These are phyloP conservation scores for Paratrypauchen microcephalus DNA, from an alignment of 2,797 vertebrate species.

Conservation along the genomic window DNA sequence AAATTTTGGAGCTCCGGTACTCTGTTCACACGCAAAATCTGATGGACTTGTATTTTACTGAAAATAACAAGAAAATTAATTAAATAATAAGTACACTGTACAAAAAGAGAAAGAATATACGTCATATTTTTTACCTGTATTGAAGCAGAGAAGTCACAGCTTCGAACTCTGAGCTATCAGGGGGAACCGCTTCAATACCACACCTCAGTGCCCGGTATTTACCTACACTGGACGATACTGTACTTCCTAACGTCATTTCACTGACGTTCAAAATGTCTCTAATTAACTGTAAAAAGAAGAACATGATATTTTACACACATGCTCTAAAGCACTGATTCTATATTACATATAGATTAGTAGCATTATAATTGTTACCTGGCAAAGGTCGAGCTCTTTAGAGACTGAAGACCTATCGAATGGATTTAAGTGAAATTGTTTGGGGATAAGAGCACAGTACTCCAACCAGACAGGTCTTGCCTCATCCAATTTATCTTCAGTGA, in stretches of 20 bases:
- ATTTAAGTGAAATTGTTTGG: constrained; percentile 37
- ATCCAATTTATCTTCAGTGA: constrained; percentile 34
- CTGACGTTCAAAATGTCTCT: constrained; percentile 81
- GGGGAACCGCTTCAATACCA: constrained; percentile 76
- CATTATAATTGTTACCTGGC: constrained; percentile 67
- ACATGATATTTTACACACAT: neutral
- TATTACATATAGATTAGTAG: neutral
- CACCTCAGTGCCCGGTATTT: constrained; percentile 85
- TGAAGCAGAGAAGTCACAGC: constrained; percentile 65
- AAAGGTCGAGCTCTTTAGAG: constrained; percentile 80
- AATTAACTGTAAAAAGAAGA: constrained; percentile 74
- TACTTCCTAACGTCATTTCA: constrained; percentile 76
- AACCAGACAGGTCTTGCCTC: constrained; percentile 43
- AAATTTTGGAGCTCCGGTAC: constrained; percentile 79
- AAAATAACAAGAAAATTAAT: neutral
- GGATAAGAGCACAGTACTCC: constrained; percentile 74
- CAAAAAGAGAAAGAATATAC: neutral
- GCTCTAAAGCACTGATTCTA: neutral
- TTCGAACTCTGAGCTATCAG: constrained; percentile 70
- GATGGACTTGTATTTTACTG: constrained; percentile 69
- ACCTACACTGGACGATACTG: constrained; percentile 73
- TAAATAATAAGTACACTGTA: too few relatives aligned
- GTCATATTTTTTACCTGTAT: constrained; percentile 61
- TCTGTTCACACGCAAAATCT: constrained; percentile 78
- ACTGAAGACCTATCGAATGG: constrained; percentile 55